A percentile compares a stretch with the other conserved stretches of the same genome.
phyloP scores from a whole-genome alignment of 2,113 vertebrate species.

The Caloenas nicobarica region DNA sequence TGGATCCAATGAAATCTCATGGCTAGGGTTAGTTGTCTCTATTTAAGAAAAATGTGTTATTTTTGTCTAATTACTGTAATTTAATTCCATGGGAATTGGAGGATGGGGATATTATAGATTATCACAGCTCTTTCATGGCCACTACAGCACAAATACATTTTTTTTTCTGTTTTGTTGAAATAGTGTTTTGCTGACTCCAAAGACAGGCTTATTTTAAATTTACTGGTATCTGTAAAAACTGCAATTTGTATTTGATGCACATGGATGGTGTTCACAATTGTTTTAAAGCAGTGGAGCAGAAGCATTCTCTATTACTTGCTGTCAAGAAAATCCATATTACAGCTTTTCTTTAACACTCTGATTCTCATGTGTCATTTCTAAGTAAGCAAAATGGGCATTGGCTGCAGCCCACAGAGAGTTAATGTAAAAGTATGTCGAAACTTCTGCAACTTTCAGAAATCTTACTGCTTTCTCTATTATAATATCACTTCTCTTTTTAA shows the following conservation, averaged over 20 bases:
- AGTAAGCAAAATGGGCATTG: not conserved
- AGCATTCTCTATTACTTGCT: not conserved
- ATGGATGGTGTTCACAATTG: not conserved
- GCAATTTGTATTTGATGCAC: not conserved
- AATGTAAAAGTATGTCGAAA: not conserved
- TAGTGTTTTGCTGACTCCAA: not conserved
- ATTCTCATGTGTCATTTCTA: not conserved
- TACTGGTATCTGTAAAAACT: not conserved
- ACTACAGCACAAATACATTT: not conserved
- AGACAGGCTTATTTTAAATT: not conserved
- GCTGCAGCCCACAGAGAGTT: not conserved
- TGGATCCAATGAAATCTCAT: not conserved
- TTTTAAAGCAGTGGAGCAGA: slow-evolving; percentile 7
- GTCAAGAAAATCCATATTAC: not conserved
- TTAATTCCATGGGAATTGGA: not conserved
- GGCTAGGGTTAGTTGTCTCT: not conserved
- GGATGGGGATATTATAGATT: not conserved
- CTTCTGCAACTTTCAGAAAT: not conserved
- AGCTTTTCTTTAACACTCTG: not conserved
- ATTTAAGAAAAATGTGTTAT: not conserved
- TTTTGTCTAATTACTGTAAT: not conserved
- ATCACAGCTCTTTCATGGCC: not conserved
- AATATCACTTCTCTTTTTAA: not conserved
- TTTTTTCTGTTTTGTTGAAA: not conserved
- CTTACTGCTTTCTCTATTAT: not conserved